phyloP scores from a whole-genome alignment of 2,888 invertebrate species.

The Ypsolopha sequella region DNA sequence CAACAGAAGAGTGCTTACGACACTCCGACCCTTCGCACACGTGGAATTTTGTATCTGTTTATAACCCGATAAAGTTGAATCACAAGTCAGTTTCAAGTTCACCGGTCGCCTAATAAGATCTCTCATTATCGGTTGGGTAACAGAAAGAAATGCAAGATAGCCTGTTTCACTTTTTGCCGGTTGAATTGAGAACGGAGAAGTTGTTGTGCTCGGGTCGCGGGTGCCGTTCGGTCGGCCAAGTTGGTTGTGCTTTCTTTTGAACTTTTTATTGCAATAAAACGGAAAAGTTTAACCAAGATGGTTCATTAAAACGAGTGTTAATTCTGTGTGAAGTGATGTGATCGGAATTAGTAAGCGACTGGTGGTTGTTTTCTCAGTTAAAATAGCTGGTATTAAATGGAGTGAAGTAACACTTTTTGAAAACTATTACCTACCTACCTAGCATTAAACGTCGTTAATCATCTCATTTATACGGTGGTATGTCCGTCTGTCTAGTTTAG shows the following conservation, averaged over 20 bases:
- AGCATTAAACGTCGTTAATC: no score
- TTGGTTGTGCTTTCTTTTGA: slow-evolving; percentile 32
- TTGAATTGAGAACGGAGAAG: slow-evolving; percentile 14
- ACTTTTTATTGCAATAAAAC: slow-evolving; percentile 26
- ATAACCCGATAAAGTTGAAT: slow-evolving; percentile 25
- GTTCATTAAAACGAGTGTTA: slow-evolving; percentile 6
- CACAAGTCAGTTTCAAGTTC: neutral
- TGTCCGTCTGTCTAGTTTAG: no score
- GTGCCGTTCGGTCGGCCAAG: slow-evolving; percentile 34
- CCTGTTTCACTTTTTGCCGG: slow-evolving; percentile 20
- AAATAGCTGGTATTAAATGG: no score
- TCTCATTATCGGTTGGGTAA: slow-evolving; percentile 23
- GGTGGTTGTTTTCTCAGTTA: slow-evolving; percentile 5
- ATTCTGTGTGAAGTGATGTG: slow-evolving; percentile 26
- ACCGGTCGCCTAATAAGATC: neutral
- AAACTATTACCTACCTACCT: no score
- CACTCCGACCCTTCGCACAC: slow-evolving; percentile 26
- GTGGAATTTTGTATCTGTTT: slow-evolving; percentile 26
- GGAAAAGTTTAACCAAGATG: slow-evolving; percentile 5
- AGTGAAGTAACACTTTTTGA: no score
- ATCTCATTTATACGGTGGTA: no score
- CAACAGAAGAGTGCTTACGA: slow-evolving; percentile 16
- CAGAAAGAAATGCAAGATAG: slow-evolving; percentile 28
- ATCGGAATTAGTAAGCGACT: slow-evolving; percentile 26
- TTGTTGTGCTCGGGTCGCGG: slow-evolving; percentile 46